phyloP scores from a whole-genome alignment of 2,113 vertebrate genomes.

The Hiodon tergisus region DNA sequence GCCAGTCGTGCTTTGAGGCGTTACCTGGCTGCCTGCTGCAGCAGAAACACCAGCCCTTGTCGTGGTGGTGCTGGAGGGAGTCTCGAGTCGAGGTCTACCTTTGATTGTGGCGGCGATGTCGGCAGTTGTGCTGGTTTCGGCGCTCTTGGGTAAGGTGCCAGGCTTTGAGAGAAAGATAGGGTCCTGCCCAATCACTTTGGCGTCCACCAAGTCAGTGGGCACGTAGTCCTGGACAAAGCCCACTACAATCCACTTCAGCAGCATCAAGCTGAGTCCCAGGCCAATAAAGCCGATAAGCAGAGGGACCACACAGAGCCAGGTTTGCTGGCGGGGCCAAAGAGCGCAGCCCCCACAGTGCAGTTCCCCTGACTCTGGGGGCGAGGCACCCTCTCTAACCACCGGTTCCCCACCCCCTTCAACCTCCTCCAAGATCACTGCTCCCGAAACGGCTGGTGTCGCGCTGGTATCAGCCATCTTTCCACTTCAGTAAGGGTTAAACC shows the following conservation, averaged over 20 bases:
- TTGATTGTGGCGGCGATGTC: not conserved
- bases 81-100: not conserved
- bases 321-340: conserved; percentile 92
- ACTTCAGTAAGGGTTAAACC: conserved; percentile 50
- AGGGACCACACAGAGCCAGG: conserved; percentile 85
- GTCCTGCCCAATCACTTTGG: conserved; percentile 88
- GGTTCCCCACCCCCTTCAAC: conserved; percentile 54
- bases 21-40: conserved; percentile 6
- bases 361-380: conserved; percentile 75
- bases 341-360: conserved; percentile 87
- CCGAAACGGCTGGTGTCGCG: conserved; percentile 69
- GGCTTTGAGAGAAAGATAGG: conserved; percentile 90
- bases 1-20: not conserved
- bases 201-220: conserved; percentile 84
- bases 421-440: conserved; percentile 76
- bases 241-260: conserved; percentile 91
- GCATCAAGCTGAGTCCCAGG: conserved; percentile 86
- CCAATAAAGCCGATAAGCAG: conserved; percentile 87
- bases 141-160: conserved; percentile 76
- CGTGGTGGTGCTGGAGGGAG: not conserved
- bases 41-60: not conserved
- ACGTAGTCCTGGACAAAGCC: conserved; percentile 87
- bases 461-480: conserved; percentile 60
- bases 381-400: conserved; percentile 71
- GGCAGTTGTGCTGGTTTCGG: conserved; percentile 51